Evolutionary conservation across 2,113 vertebrate species (phyloP).

Genomic region (Noctilio leporinus): DNA sequence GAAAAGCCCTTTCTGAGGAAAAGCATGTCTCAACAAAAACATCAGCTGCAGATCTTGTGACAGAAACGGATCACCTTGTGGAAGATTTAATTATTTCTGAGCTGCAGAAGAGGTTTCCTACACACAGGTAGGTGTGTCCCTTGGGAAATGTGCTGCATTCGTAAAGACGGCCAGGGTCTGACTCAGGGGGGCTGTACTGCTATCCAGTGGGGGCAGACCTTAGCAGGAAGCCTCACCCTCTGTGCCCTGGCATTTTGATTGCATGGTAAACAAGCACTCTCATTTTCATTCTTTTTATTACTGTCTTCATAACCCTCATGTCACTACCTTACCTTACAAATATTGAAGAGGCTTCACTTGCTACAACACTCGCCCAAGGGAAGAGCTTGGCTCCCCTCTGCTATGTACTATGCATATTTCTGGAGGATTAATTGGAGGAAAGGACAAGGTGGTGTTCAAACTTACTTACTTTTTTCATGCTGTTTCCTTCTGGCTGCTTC

Average conservation of each 20-base stretch:
- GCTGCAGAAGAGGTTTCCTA: slow-evolving; percentile 85
- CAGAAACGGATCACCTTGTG: slow-evolving; percentile 87
- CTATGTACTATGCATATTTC: neutral
- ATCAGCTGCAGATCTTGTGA: slow-evolving; percentile 88
- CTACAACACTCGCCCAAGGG: too few relatives aligned
- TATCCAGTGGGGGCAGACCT: neutral
- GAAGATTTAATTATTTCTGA: slow-evolving; percentile 89
- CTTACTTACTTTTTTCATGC: neutral
- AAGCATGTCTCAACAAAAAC: slow-evolving; percentile 88
- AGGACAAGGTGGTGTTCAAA: neutral
- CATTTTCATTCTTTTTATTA: neutral
- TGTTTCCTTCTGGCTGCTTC: neutral
- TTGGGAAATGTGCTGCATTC: accelerated
- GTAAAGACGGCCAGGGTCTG: too few relatives aligned
- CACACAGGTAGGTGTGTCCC: slow-evolving; percentile 82
- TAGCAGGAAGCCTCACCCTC: too few relatives aligned
- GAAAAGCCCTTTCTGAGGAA: slow-evolving; percentile 85
- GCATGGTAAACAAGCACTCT: neutral
- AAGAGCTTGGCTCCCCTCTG: neutral
- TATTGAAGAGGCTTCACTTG: neutral
- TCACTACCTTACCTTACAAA: neutral
- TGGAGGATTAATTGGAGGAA: neutral
- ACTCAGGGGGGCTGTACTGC: accelerated
- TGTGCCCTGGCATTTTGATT: neutral
- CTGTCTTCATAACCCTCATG: too few relatives aligned